These are phyloP conservation scores for Crossaster papposus DNA, from an alignment of 53 echinoderm and acorn worm genomes.

Conservation along the genomic window DNA sequence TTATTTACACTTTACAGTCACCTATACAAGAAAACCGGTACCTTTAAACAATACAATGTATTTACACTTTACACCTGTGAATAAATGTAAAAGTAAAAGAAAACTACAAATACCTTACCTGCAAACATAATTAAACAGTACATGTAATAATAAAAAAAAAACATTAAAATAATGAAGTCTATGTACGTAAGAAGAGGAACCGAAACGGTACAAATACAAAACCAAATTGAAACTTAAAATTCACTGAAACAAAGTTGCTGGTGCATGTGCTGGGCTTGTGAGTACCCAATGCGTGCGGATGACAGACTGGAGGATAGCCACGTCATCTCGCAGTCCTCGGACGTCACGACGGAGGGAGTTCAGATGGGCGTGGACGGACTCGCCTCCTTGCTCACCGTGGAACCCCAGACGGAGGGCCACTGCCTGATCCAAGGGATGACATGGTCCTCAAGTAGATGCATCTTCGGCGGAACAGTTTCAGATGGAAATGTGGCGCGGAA, in stretches of 20 bases:
- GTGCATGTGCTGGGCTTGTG: constrained; percentile 3
- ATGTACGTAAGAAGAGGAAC: no score
- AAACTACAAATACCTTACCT: background rate
- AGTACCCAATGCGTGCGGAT: constrained; percentile 42
- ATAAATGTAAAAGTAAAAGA: no score
- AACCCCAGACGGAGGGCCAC: constrained; percentile 51
- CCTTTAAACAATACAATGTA: background rate
- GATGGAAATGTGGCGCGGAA: constrained; percentile 28
- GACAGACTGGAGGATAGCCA: constrained; percentile 35
- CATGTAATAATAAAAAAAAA: background rate
- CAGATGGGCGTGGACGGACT: constrained; percentile 61
- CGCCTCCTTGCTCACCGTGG: constrained; percentile 60
- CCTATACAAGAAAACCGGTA: no score
- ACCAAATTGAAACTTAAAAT: background rate
- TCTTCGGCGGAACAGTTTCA: constrained; percentile 41
- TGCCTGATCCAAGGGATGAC: constrained; percentile 28
- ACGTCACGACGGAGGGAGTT: constrained; percentile 54
- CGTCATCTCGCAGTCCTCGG: constrained; percentile 59
- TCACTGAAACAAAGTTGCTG: background rate
- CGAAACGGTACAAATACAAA: no score
- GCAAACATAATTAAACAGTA: background rate
- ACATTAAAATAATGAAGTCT: no score
- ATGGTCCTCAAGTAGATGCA: constrained; percentile 61
- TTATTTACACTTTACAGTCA: no score
- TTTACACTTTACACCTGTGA: background rate